phyloP scores from a whole-genome alignment of 2,888 invertebrate genomes.

The Uloborus plumipes region DNA sequence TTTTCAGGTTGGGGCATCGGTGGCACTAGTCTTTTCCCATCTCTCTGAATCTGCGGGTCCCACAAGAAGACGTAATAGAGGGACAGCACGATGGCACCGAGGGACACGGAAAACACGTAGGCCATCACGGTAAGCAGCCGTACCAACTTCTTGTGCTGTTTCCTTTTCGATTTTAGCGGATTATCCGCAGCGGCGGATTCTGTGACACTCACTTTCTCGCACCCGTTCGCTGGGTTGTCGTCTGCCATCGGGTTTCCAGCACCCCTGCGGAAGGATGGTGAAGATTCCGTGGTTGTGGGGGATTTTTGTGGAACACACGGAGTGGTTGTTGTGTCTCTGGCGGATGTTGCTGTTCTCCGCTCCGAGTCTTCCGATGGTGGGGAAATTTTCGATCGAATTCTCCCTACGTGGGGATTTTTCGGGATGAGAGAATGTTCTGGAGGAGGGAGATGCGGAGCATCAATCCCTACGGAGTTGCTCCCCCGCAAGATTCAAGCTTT shows the following conservation, averaged over 20 bases:
- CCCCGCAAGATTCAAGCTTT: too few relatives aligned
- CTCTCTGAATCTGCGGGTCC: constrained; percentile 60
- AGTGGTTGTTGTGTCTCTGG: too few relatives aligned
- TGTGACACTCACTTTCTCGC: constrained; percentile 43
- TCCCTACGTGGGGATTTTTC: too few relatives aligned
- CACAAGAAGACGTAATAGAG: constrained; percentile 66
- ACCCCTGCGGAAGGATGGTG: too few relatives aligned
- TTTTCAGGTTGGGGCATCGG: constrained; percentile 13
- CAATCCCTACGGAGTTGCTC: too few relatives aligned
- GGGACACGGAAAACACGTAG: constrained; percentile 66
- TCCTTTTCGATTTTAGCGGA: constrained; percentile 47
- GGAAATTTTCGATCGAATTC: too few relatives aligned
- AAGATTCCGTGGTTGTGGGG: too few relatives aligned
- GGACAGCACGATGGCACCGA: constrained; percentile 66
- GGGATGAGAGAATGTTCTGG: too few relatives aligned
- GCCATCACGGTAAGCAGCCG: constrained; percentile 66
- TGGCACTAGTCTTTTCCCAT: constrained; percentile 1
- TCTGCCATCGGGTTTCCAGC: constrained; percentile 13
- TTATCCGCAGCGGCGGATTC: constrained; percentile 32
- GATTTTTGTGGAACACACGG: too few relatives aligned
- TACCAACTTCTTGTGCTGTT: constrained; percentile 63
- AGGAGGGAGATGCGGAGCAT: too few relatives aligned
- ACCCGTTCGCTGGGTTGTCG: constrained; percentile 23
- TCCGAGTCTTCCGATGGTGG: too few relatives aligned
- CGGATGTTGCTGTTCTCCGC: too few relatives aligned